A percentile compares a stretch with the other conserved stretches of the same genome.
These are phyloP conservation scores for Zaprionus africanus DNA, from an alignment of 1,140 invertebrate species.

Conservation along the genomic window DNA sequence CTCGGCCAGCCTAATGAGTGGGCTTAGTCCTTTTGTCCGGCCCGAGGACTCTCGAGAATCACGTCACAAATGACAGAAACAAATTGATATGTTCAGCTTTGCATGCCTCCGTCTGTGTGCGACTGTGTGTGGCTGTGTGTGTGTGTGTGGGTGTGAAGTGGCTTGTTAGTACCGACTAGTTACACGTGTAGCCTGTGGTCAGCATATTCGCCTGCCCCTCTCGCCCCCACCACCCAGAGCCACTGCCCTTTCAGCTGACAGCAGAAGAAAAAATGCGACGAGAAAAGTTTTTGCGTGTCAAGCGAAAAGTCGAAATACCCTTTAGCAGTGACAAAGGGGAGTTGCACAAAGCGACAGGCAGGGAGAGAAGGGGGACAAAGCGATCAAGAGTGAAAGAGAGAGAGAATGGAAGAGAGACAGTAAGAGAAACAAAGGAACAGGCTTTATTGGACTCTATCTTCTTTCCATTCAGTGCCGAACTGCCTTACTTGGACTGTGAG, in stretches of 20 bases:
- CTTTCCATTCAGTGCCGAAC: no score
- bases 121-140: constrained; percentile 5
- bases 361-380: background rate
- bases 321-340: background rate
- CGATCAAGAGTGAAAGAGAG: background rate
- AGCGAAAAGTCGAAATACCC: constrained; percentile 11
- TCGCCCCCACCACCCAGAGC: background rate
- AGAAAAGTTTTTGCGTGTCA: constrained; percentile 11
- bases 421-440: no score
- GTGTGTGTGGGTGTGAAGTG: constrained; percentile 31
- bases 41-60: constrained; percentile 41
- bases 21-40: constrained; percentile 25
- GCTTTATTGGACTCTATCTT: no score
- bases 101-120: constrained; percentile 12
- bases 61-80: constrained; percentile 59
- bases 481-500: no score
- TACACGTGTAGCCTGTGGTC: constrained; percentile 37
- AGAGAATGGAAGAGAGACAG: background rate
- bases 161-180: constrained; percentile 44
- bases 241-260: background rate
- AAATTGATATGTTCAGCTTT: constrained; percentile 67
- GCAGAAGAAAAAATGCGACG: background rate
- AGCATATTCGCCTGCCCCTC: constrained; percentile 17
- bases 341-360: background rate
- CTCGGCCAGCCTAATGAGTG: constrained; percentile 16